Percentiles rank a stretch among this genome's conserved stretches.
Evolutionary conservation across 2,797 vertebrate genomes (phyloP).

Genomic region (Serranus cabrilla): DNA sequence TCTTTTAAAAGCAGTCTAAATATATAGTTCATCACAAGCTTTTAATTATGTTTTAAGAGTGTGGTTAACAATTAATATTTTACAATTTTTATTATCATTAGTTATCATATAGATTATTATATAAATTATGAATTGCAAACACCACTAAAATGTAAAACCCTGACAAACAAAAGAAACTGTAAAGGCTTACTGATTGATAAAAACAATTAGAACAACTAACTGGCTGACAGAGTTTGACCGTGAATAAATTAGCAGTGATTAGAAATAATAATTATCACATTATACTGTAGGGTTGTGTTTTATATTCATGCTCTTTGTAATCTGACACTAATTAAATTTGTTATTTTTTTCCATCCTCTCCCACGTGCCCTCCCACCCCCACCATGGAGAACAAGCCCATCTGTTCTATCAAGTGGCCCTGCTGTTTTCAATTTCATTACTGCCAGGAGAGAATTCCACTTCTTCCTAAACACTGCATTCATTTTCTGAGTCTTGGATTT

Average conservation of each 20-base stretch:
- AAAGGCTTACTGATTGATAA: not conserved
- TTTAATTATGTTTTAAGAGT: too few species aligned
- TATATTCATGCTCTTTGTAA: slow-evolving; percentile 3
- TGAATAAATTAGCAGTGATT: not conserved
- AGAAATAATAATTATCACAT: not conserved
- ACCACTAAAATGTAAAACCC: not conserved
- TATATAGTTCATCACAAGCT: too few species aligned
- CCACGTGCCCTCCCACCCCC: slow-evolving; percentile 1
- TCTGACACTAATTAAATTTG: slow-evolving; percentile 12
- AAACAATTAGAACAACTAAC: not conserved
- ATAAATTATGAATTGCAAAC: too few species aligned
- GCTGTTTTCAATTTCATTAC: slow-evolving; percentile 47
- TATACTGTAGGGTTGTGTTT: not conserved
- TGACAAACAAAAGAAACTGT: not conserved
- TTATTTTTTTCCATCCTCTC: slow-evolving; percentile 29
- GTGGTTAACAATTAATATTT: too few species aligned
- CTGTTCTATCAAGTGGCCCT: slow-evolving; percentile 48
- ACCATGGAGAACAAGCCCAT: slow-evolving; percentile 49
- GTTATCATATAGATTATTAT: too few species aligned
- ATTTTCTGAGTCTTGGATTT: slow-evolving; percentile 10
- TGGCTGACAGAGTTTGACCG: not conserved
- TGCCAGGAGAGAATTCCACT: slow-evolving; percentile 49
- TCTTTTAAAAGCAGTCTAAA: too few species aligned
- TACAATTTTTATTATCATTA: too few species aligned
- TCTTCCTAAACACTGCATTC: slow-evolving; percentile 14